These are phyloP conservation scores for Microplitis mediator DNA, from an alignment of 1,140 invertebrate genomes.

Conservation along the genomic window DNA sequence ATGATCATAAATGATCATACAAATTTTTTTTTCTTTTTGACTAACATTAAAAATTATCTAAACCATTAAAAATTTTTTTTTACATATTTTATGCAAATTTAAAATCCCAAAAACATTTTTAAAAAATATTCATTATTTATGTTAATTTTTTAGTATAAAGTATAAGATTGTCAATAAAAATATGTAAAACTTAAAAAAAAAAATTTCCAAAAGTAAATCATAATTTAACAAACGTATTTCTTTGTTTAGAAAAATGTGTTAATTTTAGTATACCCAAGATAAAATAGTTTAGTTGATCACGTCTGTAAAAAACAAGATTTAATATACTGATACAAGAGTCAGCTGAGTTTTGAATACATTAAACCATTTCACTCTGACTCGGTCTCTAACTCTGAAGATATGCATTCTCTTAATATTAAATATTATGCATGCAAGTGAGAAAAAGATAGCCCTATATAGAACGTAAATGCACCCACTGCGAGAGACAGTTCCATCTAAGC, in stretches of 20 bases:
- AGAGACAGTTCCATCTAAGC: background rate
- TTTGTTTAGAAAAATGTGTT: background rate
- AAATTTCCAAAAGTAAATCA: background rate
- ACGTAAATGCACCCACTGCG: background rate
- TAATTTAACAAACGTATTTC: background rate
- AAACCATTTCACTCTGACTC: conserved; percentile 19
- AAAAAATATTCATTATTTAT: too few species aligned
- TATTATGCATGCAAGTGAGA: background rate
- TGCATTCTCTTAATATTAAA: too few species aligned
- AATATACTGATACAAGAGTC: background rate
- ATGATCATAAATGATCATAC: too few species aligned
- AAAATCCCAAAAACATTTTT: too few species aligned
- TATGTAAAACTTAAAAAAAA: background rate
- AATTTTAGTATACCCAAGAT: background rate
- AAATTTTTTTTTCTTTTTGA: too few species aligned
- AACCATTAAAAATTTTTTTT: too few species aligned
- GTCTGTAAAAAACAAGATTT: background rate
- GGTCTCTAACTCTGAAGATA: too few species aligned
- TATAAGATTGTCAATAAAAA: too few species aligned
- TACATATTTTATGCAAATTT: too few species aligned
- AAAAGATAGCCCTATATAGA: background rate
- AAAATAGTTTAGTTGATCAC: background rate
- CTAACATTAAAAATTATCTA: too few species aligned
- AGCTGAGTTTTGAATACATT: conserved; percentile 32
- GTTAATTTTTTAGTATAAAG: too few species aligned